Evolutionary conservation across 2,888 invertebrate species (phyloP), one percentile per base, ranked within the genome.

Genomic region (Pachliopta kotzebuea): DNA sequence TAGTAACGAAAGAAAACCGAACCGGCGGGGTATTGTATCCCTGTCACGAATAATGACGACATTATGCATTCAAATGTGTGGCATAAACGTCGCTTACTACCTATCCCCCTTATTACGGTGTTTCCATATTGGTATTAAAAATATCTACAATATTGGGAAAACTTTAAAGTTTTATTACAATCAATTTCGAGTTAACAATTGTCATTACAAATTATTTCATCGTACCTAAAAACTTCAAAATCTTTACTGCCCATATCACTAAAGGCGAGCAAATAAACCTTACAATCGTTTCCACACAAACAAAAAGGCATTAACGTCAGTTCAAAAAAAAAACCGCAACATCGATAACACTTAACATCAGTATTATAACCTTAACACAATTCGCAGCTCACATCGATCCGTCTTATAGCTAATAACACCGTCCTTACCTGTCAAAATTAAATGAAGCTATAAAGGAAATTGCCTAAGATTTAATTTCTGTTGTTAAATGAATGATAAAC

Each of bases 21-120:
- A 37, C 49, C 1, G 23, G 21, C 37, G 21, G 18, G 3, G 31
- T 37, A 23, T 60, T 31, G 11, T 59, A 55, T 31, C 21, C 63
- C 24, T 56, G 37, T 52, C 60, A 56, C 56, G 54, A 50, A 60
- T 20, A 56, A 37, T 37, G 23, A 50, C 55, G 17, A 29, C n/a
- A 56, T 54, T 49, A 50, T 60, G 31, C 50, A 64, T 64, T 59
- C 31, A 55, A 64, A 64, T 56, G 31, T 55, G 31, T 17, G 23
- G 18, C 18, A 20, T 55, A 11, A 31, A 31, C 31, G 31, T 31
- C 0, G 11, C 37, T 37, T 37, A 14, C 37, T 37, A 37, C 14
- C 2, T 4, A n/a, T n/a, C 14, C 37, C 11, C 37, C 37, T 37
- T 37, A 14, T 37, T 17, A 37, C 14, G 4, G 37, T 11, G 37